Conservation (phyloP, 2,888 invertebrate species). For the Ophioninae sp. region DNA sequence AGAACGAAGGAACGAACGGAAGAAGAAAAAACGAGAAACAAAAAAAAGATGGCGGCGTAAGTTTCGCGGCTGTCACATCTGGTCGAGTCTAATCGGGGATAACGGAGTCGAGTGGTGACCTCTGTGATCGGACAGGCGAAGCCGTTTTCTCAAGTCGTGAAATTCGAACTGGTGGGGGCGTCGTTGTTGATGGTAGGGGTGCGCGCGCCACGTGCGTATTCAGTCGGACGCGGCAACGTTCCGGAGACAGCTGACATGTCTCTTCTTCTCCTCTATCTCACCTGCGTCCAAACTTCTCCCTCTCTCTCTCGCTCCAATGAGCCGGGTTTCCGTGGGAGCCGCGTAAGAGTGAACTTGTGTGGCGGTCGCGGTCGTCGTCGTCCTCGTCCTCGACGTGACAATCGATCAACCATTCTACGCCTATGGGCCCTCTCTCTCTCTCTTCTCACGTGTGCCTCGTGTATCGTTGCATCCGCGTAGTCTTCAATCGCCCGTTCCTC, state of each 20-base stretch:
- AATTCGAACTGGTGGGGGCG: background rate
- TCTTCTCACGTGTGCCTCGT: background rate
- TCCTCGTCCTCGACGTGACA: slow-evolving; percentile 35
- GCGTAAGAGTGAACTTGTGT: slow-evolving; percentile 31
- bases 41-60: background rate
- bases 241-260: background rate
- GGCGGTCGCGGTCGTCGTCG: slow-evolving; percentile 12
- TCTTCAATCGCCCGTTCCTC: background rate
- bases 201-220: slow-evolving; percentile 32
- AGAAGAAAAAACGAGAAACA: background rate
- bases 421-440: background rate
- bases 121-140: slow-evolving; percentile 38
- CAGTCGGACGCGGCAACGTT: background rate
- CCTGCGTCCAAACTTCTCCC: background rate
- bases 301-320: background rate
- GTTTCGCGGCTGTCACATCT: slow-evolving; percentile 14
- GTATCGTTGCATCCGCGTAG: background rate
- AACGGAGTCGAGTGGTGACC: slow-evolving; percentile 15
- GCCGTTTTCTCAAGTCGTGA: background rate
- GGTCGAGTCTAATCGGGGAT: slow-evolving; percentile 1
- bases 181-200: background rate
- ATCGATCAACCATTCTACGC: slow-evolving; percentile 43
- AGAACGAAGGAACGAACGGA: background rate
- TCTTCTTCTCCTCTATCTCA: background rate
- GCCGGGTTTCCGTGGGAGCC: background rate